These are phyloP conservation scores for Mongoloraphidia duomilia DNA, from an alignment of 2,888 invertebrate genomes.

Conservation along the genomic window DNA sequence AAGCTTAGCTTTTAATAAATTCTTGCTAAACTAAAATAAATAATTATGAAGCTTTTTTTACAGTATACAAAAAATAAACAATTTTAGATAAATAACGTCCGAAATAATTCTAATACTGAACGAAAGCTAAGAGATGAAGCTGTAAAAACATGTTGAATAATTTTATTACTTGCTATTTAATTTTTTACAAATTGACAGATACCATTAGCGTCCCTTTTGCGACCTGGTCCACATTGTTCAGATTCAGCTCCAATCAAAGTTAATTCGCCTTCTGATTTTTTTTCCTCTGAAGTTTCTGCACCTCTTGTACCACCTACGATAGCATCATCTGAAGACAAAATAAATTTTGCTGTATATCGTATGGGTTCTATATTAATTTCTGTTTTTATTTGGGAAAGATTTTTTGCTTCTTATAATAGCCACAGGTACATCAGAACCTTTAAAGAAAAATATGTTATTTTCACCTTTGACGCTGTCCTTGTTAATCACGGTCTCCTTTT, in stretches of 20 bases:
- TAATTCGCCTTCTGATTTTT: conserved; percentile 26
- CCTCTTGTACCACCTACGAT: background rate
- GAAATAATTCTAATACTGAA: too few species aligned
- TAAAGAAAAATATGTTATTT: background rate
- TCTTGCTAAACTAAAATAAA: too few species aligned
- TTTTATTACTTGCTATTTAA: conserved; percentile 3
- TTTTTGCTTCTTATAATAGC: too few species aligned
- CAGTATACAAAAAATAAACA: too few species aligned
- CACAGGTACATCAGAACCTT: too few species aligned
- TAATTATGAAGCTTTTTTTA: too few species aligned
- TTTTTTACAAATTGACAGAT: conserved; percentile 33
- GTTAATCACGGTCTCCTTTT: conserved; percentile 12
- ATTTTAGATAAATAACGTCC: too few species aligned
- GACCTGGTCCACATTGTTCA: conserved; percentile 62
- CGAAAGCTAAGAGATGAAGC: too few species aligned
- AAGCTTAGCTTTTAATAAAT: too few species aligned
- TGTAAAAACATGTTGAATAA: background rate
- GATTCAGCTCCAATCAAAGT: conserved; percentile 46
- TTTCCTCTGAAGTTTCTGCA: background rate
- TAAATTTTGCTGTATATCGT: background rate
- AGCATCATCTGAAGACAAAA: background rate
- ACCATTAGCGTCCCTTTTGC: conserved; percentile 51
- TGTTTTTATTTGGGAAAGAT: too few species aligned
- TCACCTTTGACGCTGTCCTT: conserved; percentile 19
- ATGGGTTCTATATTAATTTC: too few species aligned